A percentile compares a stretch with the other conserved stretches of the same genome.
Evolutionary conservation across 2,797 vertebrate genomes (phyloP).

Genomic region (Tauraco hartlaubi): DNA sequence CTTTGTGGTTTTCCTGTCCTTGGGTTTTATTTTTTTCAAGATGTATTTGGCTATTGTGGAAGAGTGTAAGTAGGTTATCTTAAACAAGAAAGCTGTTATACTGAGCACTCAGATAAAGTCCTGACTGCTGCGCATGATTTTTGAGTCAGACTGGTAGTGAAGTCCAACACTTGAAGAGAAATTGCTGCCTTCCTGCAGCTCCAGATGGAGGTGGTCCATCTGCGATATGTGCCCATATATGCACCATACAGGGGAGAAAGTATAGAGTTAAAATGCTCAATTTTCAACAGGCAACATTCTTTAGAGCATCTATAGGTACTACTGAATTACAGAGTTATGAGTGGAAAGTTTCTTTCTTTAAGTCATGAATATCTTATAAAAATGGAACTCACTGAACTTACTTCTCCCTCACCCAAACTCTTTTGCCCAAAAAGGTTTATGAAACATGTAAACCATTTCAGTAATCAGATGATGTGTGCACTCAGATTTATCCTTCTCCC

Average conservation of each 20-base stretch:
- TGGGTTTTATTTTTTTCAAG: background rate
- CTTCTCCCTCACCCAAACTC: background rate
- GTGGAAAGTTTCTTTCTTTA: background rate
- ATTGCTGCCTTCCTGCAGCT: background rate
- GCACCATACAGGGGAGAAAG: background rate
- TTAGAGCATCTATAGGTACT: background rate
- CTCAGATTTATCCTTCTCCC: background rate
- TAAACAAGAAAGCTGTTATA: background rate
- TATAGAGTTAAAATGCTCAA: accelerated
- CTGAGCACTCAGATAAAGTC: background rate
- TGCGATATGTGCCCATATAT: background rate
- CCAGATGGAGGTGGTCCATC: background rate
- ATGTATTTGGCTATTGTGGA: background rate
- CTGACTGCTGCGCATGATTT: background rate
- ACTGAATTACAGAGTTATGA: background rate
- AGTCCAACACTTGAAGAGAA: background rate
- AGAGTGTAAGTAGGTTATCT: background rate
- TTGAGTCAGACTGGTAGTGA: background rate
- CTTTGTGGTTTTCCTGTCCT: background rate
- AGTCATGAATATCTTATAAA: background rate
- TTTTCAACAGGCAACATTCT: background rate
- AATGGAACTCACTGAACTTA: background rate
- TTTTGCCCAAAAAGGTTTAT: background rate
- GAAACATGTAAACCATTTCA: background rate
- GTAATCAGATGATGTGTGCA: background rate